phyloP scores from a whole-genome alignment of 2,113 vertebrate species.

The Sebastes schlegelii region DNA sequence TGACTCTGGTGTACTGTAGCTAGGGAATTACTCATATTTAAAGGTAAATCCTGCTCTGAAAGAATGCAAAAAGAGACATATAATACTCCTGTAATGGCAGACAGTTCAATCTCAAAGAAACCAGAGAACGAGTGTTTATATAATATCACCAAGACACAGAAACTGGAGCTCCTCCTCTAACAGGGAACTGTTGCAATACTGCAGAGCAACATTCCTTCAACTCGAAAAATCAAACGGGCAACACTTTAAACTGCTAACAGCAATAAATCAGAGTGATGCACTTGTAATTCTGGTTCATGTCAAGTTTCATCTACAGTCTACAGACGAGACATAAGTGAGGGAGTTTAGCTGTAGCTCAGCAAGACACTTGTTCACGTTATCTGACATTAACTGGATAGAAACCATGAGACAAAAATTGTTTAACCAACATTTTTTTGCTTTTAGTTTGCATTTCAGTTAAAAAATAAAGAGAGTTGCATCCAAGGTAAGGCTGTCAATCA shows the following conservation, averaged over 20 bases:
- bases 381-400: not conserved
- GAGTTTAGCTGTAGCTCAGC: not conserved
- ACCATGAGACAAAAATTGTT: not conserved
- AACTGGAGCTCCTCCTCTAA: slow-evolving; percentile 3
- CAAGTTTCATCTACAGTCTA: not conserved
- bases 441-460: not conserved
- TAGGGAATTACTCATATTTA: not conserved
- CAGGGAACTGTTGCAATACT: slow-evolving; percentile 10
- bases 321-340: not conserved
- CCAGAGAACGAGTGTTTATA: slow-evolving; percentile 12
- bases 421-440: not conserved
- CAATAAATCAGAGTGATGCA: slow-evolving; percentile 16
- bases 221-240: slow-evolving; percentile 3
- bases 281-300: slow-evolving; percentile 14
- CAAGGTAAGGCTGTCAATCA: no score
- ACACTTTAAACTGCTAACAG: slow-evolving; percentile 16
- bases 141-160: slow-evolving; percentile 16
- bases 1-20: not conserved
- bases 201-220: not conserved
- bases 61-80: slow-evolving; percentile 1
- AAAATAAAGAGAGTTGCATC: not conserved
- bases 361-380: not conserved
- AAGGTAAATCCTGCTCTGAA: slow-evolving; percentile 9
- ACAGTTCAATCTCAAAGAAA: slow-evolving; percentile 25
- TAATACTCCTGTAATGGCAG: slow-evolving; percentile 32